Evolutionary conservation across 2,113 vertebrate species (phyloP).

Genomic region (Ginglymostoma cirratum): DNA sequence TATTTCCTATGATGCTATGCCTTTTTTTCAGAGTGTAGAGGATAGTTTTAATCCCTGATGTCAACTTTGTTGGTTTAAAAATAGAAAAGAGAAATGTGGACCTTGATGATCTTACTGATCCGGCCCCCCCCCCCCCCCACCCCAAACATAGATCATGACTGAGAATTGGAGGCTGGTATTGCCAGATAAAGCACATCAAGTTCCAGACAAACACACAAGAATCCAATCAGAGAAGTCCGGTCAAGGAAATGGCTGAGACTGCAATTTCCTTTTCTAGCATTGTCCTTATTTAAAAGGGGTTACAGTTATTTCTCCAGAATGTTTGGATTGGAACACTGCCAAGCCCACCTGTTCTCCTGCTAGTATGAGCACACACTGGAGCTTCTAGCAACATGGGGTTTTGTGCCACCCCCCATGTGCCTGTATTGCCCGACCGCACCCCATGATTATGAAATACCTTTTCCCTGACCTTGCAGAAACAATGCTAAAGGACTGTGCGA

Average conservation of each 20-base stretch:
- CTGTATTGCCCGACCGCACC: neutral
- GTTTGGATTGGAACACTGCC: neutral
- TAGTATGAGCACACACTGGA: neutral
- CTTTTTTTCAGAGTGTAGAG: neutral
- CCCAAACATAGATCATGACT: neutral
- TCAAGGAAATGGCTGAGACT: neutral
- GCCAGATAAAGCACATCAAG: neutral
- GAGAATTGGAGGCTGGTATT: neutral
- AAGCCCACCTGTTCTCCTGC: neutral
- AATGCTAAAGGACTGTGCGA: neutral
- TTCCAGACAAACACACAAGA: neutral
- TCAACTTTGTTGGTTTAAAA: neutral
- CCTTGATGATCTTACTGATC: neutral
- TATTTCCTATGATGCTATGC: too few species aligned
- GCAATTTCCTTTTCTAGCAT: neutral
- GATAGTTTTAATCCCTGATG: neutral
- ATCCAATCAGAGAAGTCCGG: neutral
- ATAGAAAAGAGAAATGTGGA: neutral
- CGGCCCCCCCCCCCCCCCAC: accelerated
- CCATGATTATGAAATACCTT: neutral
- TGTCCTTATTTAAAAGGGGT: neutral
- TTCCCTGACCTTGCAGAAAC: neutral
- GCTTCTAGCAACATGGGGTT: neutral
- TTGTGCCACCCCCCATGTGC: neutral
- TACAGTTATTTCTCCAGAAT: neutral